phyloP scores from a whole-genome alignment of 2,797 vertebrate genomes.

The Gambelia wislizenii region DNA sequence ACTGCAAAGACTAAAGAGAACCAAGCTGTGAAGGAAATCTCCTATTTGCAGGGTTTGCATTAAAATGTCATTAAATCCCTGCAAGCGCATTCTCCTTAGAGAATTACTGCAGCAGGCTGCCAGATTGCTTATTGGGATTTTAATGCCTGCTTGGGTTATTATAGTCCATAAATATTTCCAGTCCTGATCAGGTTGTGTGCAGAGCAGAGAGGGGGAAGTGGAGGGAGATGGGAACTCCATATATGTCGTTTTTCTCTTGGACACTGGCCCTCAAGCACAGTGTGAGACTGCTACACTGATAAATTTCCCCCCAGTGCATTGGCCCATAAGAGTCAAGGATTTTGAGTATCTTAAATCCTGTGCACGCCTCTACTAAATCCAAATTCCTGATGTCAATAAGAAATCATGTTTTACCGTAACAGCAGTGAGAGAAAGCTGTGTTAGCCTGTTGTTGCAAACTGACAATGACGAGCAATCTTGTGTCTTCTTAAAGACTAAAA shows the following conservation, averaged over 20 bases:
- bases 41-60: constrained; percentile 51
- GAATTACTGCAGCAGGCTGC: constrained; percentile 23
- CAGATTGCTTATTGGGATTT: constrained; percentile 50
- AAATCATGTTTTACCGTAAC: not conserved
- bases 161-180: constrained; percentile 43
- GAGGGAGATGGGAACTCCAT: not conserved
- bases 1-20: constrained; percentile 36
- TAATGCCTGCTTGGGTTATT: constrained; percentile 51
- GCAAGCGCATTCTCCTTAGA: constrained; percentile 41
- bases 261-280: not conserved
- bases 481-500: not conserved
- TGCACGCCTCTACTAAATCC: not conserved
- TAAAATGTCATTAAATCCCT: constrained; percentile 44
- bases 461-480: not conserved
- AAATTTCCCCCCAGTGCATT: not conserved
- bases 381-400: not conserved
- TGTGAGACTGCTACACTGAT: not conserved
- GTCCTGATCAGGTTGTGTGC: constrained; percentile 13
- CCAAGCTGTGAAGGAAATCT: constrained; percentile 38
- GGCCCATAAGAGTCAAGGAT: not conserved
- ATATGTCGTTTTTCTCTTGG: not conserved
- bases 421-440: not conserved
- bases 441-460: not conserved
- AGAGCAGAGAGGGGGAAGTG: not conserved
- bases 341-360: not conserved